phyloP scores from a whole-genome alignment of 2,888 invertebrate species.

The Erebia epiphron region DNA sequence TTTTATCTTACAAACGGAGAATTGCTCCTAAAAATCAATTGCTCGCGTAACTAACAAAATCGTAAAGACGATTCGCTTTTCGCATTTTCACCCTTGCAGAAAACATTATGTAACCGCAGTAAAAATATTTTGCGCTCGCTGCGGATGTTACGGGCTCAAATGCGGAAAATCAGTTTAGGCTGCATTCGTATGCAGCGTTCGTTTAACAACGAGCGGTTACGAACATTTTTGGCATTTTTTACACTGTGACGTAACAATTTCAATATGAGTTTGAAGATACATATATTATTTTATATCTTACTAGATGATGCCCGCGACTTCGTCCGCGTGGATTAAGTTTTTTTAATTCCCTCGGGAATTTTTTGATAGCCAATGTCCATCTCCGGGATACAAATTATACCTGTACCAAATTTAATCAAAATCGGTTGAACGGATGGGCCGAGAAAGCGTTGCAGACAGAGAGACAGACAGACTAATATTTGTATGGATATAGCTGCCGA shows the following conservation, averaged over 20 bases:
- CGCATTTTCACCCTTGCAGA: conserved; percentile 2
- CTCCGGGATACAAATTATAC: no score
- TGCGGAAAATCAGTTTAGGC: conserved; percentile 30
- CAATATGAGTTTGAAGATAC: no score
- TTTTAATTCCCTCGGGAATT: no score
- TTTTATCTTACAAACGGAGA: conserved; percentile 9
- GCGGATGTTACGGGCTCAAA: conserved; percentile 26
- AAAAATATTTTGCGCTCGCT: conserved; percentile 27
- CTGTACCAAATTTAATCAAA: no score
- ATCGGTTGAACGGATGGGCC: no score
- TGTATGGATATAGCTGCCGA: no score
- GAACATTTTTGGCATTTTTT: neutral
- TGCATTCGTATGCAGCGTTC: conserved; percentile 16
- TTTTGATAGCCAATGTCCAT: no score
- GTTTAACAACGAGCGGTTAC: neutral
- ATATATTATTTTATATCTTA: no score
- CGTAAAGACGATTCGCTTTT: conserved; percentile 11
- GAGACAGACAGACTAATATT: no score
- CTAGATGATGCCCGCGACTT: no score
- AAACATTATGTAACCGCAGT: conserved; percentile 21
- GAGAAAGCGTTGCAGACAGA: no score
- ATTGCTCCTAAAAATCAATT: conserved; percentile 6
- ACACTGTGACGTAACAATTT: neutral
- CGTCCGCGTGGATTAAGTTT: no score
- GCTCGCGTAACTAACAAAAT: neutral